These are phyloP conservation scores for Zygaena filipendulae DNA, from an alignment of 2,888 invertebrate species.

Conservation along the genomic window DNA sequence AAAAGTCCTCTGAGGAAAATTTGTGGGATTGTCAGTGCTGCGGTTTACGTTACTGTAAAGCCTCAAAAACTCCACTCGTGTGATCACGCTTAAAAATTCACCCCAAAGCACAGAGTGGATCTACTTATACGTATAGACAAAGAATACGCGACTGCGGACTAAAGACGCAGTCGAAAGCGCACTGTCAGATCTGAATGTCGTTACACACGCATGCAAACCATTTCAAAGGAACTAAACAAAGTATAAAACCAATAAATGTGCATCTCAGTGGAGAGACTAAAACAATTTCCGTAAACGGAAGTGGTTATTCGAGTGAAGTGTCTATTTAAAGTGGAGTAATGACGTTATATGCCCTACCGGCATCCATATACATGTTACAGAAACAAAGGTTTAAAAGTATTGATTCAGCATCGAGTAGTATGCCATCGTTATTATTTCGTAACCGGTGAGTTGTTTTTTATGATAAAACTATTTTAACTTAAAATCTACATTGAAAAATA, in stretches of 20 bases:
- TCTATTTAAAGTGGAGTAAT: conserved; percentile 52
- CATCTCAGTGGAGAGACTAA: conserved; percentile 34
- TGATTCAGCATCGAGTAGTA: conserved; percentile 50
- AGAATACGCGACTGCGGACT: conserved; percentile 36
- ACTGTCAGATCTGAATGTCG: conserved; percentile 53
- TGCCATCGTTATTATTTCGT: conserved; percentile 73
- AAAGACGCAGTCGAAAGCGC: conserved; percentile 32
- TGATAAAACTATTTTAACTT: too few relatives aligned
- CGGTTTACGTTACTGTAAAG: too few relatives aligned
- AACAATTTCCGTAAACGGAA: conserved; percentile 30
- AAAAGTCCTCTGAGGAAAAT: too few relatives aligned
- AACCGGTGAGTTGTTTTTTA: conserved; percentile 73
- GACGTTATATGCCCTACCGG: conserved; percentile 64
- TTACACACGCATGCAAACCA: conserved; percentile 25
- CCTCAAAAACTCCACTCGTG: too few relatives aligned
- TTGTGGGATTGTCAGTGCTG: too few relatives aligned
- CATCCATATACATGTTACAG: conserved; percentile 56
- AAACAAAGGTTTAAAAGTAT: conserved; percentile 57
- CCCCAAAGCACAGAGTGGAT: too few relatives aligned
- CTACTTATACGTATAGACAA: too few relatives aligned
- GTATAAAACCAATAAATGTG: conserved; percentile 32
- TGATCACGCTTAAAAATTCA: too few relatives aligned
- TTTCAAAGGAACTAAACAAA: conserved; percentile 24
- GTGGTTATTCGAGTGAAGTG: conserved; percentile 38
- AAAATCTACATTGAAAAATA: too few relatives aligned